These are phyloP conservation scores for Lycocerus yunnanus DNA, from an alignment of 2,888 invertebrate genomes.

Conservation along the genomic window DNA sequence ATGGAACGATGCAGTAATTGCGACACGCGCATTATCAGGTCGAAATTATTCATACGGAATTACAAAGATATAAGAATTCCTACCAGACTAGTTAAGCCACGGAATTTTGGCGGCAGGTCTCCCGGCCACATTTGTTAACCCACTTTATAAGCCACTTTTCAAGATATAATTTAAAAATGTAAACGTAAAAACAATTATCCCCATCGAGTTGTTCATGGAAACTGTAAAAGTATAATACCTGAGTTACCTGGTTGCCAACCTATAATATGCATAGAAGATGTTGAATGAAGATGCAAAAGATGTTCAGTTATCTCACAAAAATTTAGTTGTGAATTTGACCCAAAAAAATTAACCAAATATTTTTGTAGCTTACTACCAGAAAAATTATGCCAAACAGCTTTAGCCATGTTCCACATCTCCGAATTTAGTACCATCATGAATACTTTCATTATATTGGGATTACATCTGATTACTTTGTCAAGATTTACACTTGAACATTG, in stretches of 20 bases:
- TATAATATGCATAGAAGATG: no score
- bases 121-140: conserved; percentile 71
- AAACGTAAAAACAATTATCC: no score
- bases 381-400: conserved; percentile 60
- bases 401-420: conserved; percentile 81
- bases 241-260: no score
- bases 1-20: conserved; percentile 64
- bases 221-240: no score
- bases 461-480: conserved; percentile 69
- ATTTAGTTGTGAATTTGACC: conserved; percentile 59
- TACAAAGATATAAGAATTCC: conserved; percentile 66
- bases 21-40: conserved; percentile 71
- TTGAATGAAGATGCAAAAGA: no score
- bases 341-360: conserved; percentile 43
- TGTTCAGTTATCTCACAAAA: conserved; percentile 73
- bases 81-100: conserved; percentile 66
- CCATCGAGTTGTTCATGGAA: no score
- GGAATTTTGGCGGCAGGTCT: conserved; percentile 70
- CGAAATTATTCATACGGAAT: conserved; percentile 68
- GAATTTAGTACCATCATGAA: conserved; percentile 74
- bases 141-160: conserved; percentile 69
- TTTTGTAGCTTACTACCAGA: conserved; percentile 43
- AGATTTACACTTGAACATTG: conserved; percentile 76
- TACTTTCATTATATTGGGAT: conserved; percentile 62
- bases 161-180: no score